A percentile compares a stretch with the other conserved stretches of the same genome.
phyloP scores from a whole-genome alignment of 1,140 invertebrate genomes.

The Trinorchestia longiramus region DNA sequence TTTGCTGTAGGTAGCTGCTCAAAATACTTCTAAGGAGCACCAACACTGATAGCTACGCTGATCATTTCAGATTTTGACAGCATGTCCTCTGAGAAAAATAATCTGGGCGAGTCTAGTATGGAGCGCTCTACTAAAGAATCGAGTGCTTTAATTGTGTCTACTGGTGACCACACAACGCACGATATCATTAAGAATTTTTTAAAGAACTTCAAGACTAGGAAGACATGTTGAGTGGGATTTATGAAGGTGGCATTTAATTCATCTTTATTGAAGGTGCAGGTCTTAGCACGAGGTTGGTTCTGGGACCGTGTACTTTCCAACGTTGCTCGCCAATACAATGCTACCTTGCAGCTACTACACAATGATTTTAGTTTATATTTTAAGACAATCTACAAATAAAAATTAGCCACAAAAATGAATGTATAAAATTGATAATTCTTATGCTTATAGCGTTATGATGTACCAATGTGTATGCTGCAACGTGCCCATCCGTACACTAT shows the following conservation, averaged over 20 bases:
- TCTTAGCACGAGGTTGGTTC: neutral
- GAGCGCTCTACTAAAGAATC: no score
- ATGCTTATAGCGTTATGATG: neutral
- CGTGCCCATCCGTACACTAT: neutral
- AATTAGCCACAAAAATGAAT: neutral
- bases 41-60: neutral
- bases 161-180: neutral
- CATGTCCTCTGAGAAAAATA: no score
- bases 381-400: neutral
- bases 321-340: neutral
- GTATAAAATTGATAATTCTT: neutral
- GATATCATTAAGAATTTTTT: neutral
- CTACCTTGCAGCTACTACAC: neutral
- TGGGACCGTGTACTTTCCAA: neutral
- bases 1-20: no score
- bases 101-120: no score
- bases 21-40: neutral
- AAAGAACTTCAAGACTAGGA: neutral
- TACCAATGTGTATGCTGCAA: neutral
- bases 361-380: neutral
- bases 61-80: no score
- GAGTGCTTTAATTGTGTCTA: neutral
- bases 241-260: neutral
- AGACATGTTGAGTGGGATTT: neutral
- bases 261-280: neutral